Evolutionary conservation across 1,140 invertebrate genomes (phyloP), one percentile per base, ranked within the genome.

Genomic region (Brachionus sp.): DNA sequence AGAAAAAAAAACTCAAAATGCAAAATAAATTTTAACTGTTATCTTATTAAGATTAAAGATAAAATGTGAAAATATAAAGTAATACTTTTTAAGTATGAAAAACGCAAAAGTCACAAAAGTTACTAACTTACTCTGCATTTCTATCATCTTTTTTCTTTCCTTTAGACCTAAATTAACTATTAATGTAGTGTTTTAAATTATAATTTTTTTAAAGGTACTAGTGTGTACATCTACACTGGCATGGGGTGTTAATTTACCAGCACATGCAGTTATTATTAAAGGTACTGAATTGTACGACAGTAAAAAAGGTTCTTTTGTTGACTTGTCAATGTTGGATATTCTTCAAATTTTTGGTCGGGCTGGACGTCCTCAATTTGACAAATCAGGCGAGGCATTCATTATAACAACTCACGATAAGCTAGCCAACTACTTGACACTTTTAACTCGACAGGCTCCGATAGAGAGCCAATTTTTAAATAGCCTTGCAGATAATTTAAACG

Each of bases 261-360:
- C 97, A 0, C 96, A 98, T 89, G 95, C 95, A 78, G 97, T 99
- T 84, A 93, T 99, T 68, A 99, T 99, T 85, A 93, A 94, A 88
- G 94, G 98, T 25, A 99, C 98, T 10, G 95, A 98, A 88, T 94
- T 99, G 73, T 99, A 99, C 89, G 95, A 99, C 90, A 93, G 96
- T 16, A 95, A 96, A 86, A 94, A 94, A 85, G 96, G 97, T 0
- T 91, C 93, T 0, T 98, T 97, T 90, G 93, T 98, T 0, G 96
- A 99, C 88, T 89, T 99, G 7, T 95, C 95, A 82, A 97, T 99
- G 85, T 90, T 99, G 46, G 98, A 99, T 90, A 97, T 99, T 7
- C 90, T 98, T 83, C 98, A 99, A 92, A 99, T 99, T 84, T 99
- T 99, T 90, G 98, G 98, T 78, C 92, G 98, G 64, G 98, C 98